Conservation (phyloP, 2,797 vertebrate genomes). For the Phalanger gymnotis region DNA sequence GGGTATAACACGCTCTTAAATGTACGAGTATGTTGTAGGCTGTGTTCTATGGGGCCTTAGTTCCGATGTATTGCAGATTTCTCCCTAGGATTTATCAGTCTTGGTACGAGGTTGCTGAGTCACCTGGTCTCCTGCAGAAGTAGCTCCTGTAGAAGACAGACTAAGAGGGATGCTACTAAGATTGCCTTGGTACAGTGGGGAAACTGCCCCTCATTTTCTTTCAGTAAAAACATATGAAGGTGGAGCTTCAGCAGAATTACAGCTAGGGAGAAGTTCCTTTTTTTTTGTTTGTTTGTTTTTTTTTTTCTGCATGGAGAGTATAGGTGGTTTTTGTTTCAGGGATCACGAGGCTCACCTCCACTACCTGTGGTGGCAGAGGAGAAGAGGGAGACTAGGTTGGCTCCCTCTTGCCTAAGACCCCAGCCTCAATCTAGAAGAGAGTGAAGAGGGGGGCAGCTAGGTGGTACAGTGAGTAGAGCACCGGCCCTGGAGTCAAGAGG, state of each 20-base stretch:
- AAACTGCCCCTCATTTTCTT: neutral
- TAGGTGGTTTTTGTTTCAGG: neutral
- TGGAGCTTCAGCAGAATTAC: neutral
- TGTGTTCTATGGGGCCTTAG: neutral
- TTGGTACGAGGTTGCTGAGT: neutral
- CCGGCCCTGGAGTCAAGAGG: no score
- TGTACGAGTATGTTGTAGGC: neutral
- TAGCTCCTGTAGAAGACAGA: neutral
- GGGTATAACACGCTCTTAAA: neutral
- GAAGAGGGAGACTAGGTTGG: neutral
- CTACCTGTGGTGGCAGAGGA: neutral
- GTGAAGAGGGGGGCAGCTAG: no score
- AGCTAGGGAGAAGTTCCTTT: neutral
- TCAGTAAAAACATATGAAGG: neutral
- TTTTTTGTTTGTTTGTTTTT: neutral
- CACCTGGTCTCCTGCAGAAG: neutral
- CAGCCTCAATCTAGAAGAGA: neutral
- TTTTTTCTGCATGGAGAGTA: no score
- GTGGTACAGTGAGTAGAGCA: no score
- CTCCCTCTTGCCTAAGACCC: neutral
- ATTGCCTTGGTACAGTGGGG: neutral
- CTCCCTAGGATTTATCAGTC: neutral
- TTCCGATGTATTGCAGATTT: slow-evolving; percentile 6
- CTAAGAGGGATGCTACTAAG: neutral
- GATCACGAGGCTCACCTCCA: neutral